Percentiles rank a stretch among this genome's conserved stretches.
phyloP scores from a whole-genome alignment of 2,113 vertebrate genomes.

The Lophura nycthemera region DNA sequence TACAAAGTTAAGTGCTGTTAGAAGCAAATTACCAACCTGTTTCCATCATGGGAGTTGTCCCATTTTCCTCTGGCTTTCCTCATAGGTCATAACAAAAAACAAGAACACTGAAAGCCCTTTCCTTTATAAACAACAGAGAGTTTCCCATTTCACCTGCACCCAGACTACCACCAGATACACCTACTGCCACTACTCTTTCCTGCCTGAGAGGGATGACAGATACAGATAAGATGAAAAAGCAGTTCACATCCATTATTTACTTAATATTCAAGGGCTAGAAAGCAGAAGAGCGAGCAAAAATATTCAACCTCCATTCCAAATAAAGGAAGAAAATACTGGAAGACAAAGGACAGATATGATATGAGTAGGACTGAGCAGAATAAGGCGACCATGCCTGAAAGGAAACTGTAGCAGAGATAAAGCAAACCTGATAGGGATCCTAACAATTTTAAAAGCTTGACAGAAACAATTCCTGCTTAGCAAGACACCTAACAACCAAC shows the following conservation, averaged over 20 bases:
- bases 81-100: neutral
- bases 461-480: neutral
- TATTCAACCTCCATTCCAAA: neutral
- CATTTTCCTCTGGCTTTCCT: neutral
- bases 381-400: neutral
- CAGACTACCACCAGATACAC: neutral
- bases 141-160: neutral
- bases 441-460: neutral
- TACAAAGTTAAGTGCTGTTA: neutral
- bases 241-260: neutral
- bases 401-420: neutral
- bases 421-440: neutral
- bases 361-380: neutral
- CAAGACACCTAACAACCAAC: neutral
- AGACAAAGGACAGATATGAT: neutral
- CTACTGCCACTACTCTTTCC: neutral
- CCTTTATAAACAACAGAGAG: neutral
- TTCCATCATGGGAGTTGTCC: neutral
- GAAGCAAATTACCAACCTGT: neutral
- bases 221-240: neutral
- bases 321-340: neutral
- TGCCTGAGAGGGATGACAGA: neutral
- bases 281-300: neutral
- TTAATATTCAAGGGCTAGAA: neutral
- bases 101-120: neutral